Evolutionary conservation across 2,113 vertebrate genomes (phyloP), one percentile per base, ranked within the genome.

Genomic region (Synchiropus splendidus): DNA sequence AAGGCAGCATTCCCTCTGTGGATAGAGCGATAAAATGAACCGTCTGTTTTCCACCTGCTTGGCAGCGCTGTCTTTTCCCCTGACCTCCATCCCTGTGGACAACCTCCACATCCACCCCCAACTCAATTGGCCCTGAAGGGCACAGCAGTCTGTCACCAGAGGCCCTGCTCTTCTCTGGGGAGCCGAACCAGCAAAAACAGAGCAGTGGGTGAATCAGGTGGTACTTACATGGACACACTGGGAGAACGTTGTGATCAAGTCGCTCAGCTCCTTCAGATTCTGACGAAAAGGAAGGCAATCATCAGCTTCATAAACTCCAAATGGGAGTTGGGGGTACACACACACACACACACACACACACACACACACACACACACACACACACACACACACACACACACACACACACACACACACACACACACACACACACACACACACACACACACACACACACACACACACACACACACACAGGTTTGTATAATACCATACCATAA

Each of bases 191-290:
- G 72, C 66, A 72, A 72, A 32, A 41, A 44, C 31, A 44, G 11
- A 18, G 14, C 1, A n/a, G n/a, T 8, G 14, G 30, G 9, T 3
- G 14, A 2, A 11, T 6, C 14, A 9, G 11, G 10, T 13, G 2
- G 61, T 84, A 97, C 94, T 95, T 81, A 98, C 94, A 13, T 83
- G 85, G 57, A 97, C 91, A 30, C 92, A 77, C 39, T 90, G 33
- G 31, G 89, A 89, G 78, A 98, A 89, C 48, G 94, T 90, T 18
- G 87, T 91, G 70, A 97, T 89, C 82, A 97, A 64, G 36, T 89
- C 82, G 48, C 78, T 86, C 58, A 98, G 86, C 67, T 89, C 87
- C 75, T 90, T 83, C 72, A 98, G 85, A 42, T 91, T 89, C 94
- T 98, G 58, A 46, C 81, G 74, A 18, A 36, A 18, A 27, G 13